Conservation (phyloP, 2,113 vertebrate species). For the Suncus etruscus region DNA sequence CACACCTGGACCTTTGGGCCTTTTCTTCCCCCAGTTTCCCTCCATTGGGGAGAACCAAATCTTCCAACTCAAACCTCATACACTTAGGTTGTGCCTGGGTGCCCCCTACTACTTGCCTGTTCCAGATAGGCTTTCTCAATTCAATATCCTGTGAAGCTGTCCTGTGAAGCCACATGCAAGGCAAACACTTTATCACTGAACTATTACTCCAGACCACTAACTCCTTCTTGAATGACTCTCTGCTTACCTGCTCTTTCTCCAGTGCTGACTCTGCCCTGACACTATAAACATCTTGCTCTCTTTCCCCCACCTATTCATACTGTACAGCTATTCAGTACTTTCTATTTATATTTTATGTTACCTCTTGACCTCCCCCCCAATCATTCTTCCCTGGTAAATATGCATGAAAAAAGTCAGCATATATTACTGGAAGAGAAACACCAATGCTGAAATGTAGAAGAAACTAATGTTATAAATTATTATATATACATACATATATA, state of each 20-base stretch:
- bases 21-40: neutral
- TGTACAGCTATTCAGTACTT: no score
- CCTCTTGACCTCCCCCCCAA: no score
- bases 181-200: no score
- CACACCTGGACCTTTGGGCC: neutral
- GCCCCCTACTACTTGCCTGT: neutral
- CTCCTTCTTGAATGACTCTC: neutral
- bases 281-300: neutral
- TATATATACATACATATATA: no score
- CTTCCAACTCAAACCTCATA: neutral
- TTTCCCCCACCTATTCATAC: accelerated
- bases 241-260: neutral
- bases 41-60: neutral
- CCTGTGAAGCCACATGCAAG: no score
- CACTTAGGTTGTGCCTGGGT: no score
- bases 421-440: neutral
- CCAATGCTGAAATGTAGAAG: neutral
- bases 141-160: neutral
- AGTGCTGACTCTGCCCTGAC: neutral
- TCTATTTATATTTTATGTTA: no score
- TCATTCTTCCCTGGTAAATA: neutral
- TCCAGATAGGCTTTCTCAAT: neutral
- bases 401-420: neutral
- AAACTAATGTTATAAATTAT: neutral
- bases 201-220: no score